A percentile compares a stretch with the other conserved stretches of the same genome.
phyloP scores from a whole-genome alignment of 2,888 invertebrate genomes.

The Patella caerulea region DNA sequence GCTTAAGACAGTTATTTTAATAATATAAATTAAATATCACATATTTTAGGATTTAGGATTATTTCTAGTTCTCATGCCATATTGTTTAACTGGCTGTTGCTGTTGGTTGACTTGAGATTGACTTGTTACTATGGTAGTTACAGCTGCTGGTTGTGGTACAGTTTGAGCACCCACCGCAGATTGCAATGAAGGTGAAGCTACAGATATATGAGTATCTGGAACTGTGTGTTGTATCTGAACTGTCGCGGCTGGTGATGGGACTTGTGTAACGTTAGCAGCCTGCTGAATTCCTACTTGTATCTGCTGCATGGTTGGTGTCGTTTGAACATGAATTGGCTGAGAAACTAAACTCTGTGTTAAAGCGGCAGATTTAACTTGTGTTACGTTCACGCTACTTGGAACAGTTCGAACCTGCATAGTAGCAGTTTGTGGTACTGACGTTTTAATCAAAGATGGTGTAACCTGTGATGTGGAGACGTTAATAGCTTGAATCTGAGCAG shows the following conservation, averaged over 20 bases:
- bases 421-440: conserved; percentile 28
- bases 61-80: conserved; percentile 65
- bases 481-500: conserved; percentile 33
- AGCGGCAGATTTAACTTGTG: conserved; percentile 28
- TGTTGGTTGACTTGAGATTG: conserved; percentile 37
- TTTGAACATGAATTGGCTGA: conserved; percentile 13
- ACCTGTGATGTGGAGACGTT: conserved; percentile 39
- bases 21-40: background rate
- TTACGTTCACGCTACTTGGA: conserved; percentile 28
- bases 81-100: conserved; percentile 40
- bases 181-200: conserved; percentile 18
- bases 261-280: conserved; percentile 32
- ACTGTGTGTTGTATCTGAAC: conserved; percentile 33
- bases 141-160: conserved; percentile 40
- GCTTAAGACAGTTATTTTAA: background rate
- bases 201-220: conserved; percentile 16
- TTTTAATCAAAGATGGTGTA: conserved; percentile 28
- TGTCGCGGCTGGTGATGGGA: conserved; percentile 32
- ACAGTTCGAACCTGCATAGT: conserved; percentile 25
- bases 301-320: conserved; percentile 35
- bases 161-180: conserved; percentile 36
- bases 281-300: conserved; percentile 32
- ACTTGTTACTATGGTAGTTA: conserved; percentile 37
- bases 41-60: conserved; percentile 53
- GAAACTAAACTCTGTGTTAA: conserved; percentile 31